phyloP scores from a whole-genome alignment of 2,888 invertebrate genomes.

The Dugesia japonica region DNA sequence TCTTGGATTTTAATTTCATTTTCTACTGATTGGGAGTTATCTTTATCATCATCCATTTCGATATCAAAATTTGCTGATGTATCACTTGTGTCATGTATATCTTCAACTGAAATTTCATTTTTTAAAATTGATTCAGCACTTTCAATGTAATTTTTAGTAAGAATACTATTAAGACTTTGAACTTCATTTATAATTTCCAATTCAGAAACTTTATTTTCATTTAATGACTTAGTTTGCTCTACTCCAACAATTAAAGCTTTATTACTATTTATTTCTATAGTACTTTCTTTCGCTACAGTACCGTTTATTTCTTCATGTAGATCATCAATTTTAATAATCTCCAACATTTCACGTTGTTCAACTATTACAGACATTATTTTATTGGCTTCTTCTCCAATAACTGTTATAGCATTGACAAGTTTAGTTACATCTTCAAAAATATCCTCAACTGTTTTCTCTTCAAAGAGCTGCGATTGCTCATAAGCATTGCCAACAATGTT shows the following conservation, averaged over 20 bases:
- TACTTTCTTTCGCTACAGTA: neutral
- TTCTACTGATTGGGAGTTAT: slow-evolving; percentile 20
- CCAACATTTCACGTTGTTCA: neutral
- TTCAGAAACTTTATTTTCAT: neutral
- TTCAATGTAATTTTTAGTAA: neutral
- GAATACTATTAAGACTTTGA: neutral
- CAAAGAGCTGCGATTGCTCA: too few species aligned
- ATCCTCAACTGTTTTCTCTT: neutral
- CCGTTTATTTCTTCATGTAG: neutral
- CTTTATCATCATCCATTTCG: neutral
- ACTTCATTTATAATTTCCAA: neutral
- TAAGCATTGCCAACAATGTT: too few species aligned
- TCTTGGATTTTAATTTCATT: neutral
- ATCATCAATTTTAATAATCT: neutral
- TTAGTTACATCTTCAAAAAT: neutral
- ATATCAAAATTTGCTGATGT: neutral
- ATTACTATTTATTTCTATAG: neutral
- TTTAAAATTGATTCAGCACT: neutral
- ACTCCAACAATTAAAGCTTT: neutral
- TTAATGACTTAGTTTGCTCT: neutral
- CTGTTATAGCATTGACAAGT: neutral
- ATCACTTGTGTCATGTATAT: neutral
- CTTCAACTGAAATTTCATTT: neutral
- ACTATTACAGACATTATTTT: neutral
- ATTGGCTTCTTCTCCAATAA: neutral